Percentiles rank a stretch among this genome's conserved stretches.
phyloP scores from a whole-genome alignment of 2,113 vertebrate genomes.

The Glareola pratincola region DNA sequence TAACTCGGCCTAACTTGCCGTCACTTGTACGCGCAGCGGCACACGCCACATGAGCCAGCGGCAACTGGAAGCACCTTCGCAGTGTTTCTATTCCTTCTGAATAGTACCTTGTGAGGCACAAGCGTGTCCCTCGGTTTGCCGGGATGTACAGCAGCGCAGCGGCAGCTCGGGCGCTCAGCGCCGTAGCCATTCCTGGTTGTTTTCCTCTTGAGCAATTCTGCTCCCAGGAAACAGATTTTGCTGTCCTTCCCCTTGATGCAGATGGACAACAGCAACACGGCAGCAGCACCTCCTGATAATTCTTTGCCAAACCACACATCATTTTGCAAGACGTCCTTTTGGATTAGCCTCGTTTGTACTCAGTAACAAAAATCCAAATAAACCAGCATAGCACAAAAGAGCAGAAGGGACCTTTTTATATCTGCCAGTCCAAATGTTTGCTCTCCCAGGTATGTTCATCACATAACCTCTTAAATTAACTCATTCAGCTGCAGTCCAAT shows the following conservation, averaged over 20 bases:
- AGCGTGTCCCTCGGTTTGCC: neutral
- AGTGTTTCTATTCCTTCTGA: neutral
- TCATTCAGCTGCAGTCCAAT: neutral
- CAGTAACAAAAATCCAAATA: neutral
- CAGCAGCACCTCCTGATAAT: neutral
- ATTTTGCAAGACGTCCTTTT: neutral
- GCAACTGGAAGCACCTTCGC: neutral
- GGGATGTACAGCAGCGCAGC: neutral
- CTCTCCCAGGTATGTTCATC: neutral
- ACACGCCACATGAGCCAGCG: rapidly evolving
- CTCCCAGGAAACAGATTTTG: neutral
- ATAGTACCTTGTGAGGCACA: neutral
- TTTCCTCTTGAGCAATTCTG: neutral
- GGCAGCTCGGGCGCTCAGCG: neutral
- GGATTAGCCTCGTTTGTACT: neutral
- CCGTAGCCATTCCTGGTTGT: neutral
- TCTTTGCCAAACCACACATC: neutral
- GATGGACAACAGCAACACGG: neutral
- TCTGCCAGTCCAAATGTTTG: neutral
- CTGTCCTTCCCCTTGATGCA: neutral
- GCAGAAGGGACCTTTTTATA: neutral
- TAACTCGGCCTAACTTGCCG: neutral
- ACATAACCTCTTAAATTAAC: neutral
- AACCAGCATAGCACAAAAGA: neutral
- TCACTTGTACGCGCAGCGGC: neutral